These are phyloP conservation scores for Melieria omissa DNA, from an alignment of 2,888 invertebrate genomes.

Conservation along the genomic window DNA sequence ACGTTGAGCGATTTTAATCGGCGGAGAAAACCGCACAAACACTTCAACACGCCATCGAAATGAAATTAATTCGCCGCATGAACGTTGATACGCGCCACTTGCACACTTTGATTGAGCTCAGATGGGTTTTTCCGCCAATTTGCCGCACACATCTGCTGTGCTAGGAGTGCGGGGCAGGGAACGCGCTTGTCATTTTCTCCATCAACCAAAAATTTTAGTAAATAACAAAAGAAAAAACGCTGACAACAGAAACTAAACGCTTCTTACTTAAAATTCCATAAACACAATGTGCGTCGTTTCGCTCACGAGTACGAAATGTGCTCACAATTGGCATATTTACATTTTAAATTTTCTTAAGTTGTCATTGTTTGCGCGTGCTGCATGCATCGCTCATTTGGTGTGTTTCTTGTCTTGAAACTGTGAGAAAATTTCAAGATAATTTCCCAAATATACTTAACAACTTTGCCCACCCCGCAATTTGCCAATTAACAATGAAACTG, in stretches of 20 bases:
- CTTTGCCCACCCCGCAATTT: not conserved
- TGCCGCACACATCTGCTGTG: too few species aligned
- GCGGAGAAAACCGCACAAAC: too few species aligned
- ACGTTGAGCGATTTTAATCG: too few species aligned
- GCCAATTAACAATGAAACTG: constrained; percentile 4
- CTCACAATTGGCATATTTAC: constrained; percentile 31
- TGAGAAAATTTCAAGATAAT: constrained; percentile 16
- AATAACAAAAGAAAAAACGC: too few species aligned
- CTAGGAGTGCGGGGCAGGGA: too few species aligned
- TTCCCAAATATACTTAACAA: constrained; percentile 13
- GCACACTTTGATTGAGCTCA: too few species aligned
- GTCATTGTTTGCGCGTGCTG: constrained; percentile 12
- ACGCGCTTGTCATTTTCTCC: too few species aligned
- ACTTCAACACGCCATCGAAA: too few species aligned
- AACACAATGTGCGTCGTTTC: constrained; percentile 5
- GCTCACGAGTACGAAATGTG: constrained; percentile 1
- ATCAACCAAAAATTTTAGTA: too few species aligned
- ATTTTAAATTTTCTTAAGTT: constrained; percentile 10
- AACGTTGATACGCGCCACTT: too few species aligned
- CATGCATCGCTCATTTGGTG: not conserved
- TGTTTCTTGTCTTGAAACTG: not conserved
- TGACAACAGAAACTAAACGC: not conserved
- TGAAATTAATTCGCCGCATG: too few species aligned
- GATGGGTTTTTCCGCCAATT: too few species aligned
- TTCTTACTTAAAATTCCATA: constrained; percentile 5